Conservation (phyloP, 2,888 invertebrate species). For the Pseudococcus viburni region DNA sequence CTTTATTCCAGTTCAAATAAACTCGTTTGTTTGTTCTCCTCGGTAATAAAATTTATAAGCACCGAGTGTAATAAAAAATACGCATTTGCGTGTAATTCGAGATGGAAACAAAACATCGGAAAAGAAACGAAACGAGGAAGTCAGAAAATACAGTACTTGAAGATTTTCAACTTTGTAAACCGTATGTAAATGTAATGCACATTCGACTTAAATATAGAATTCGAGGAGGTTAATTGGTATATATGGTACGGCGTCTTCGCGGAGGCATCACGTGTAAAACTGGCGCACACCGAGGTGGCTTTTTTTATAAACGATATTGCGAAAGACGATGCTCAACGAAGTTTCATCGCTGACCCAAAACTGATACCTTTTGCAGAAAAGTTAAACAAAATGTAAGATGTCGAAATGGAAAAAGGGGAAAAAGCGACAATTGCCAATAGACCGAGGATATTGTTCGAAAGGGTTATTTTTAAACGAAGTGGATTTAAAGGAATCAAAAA, state of each 20-base stretch:
- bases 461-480: constrained; percentile 37
- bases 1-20: constrained; percentile 8
- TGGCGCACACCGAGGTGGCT: neutral
- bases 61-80: constrained; percentile 1
- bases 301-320: neutral
- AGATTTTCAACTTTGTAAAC: neutral
- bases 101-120: neutral
- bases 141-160: neutral
- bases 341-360: neutral
- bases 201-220: constrained; percentile 48
- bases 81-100: neutral
- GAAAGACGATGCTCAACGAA: neutral
- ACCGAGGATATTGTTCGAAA: neutral
- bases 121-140: neutral
- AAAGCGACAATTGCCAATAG: neutral
- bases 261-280: constrained; percentile 40
- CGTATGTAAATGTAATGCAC: neutral
- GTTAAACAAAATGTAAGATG: neutral
- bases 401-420: neutral
- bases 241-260: neutral
- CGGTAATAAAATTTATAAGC: neutral
- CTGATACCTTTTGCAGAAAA: neutral
- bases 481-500: neutral
- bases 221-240: constrained; percentile 41
- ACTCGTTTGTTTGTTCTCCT: neutral